phyloP scores from a whole-genome alignment of 2,113 vertebrate genomes.

The Hippolais icterina region DNA sequence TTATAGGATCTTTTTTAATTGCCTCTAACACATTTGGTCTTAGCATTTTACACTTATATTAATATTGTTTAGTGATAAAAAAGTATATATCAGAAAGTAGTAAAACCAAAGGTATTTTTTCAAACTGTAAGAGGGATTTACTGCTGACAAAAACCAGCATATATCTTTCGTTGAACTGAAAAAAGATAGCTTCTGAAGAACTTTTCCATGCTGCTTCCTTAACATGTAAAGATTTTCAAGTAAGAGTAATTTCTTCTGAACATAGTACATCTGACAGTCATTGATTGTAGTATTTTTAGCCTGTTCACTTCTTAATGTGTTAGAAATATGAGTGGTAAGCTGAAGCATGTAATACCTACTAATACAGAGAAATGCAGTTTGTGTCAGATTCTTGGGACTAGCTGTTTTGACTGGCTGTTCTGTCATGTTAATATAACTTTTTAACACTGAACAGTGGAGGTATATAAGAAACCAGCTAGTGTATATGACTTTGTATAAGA shows the following conservation, averaged over 20 bases:
- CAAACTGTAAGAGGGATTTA: background rate
- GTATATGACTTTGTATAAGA: background rate
- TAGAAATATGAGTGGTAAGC: background rate
- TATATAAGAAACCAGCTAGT: background rate
- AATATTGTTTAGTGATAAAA: background rate
- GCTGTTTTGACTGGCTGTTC: background rate
- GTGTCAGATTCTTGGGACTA: background rate
- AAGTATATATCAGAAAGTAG: background rate
- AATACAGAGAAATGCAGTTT: background rate
- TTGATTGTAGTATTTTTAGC: background rate
- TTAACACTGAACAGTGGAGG: background rate
- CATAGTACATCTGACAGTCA: background rate
- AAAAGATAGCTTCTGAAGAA: background rate
- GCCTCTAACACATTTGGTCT: background rate
- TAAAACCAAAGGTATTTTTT: background rate
- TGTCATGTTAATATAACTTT: background rate
- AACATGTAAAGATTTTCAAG: background rate
- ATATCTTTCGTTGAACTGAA: background rate
- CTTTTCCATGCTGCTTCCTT: background rate
- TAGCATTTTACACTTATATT: background rate
- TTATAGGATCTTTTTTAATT: background rate
- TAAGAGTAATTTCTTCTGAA: background rate
- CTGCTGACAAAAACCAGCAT: background rate
- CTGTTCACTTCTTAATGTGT: background rate
- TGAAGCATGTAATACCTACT: background rate